These are phyloP conservation scores for Dasyornis broadbenti DNA, from an alignment of 2,113 vertebrate species.

Conservation along the genomic window DNA sequence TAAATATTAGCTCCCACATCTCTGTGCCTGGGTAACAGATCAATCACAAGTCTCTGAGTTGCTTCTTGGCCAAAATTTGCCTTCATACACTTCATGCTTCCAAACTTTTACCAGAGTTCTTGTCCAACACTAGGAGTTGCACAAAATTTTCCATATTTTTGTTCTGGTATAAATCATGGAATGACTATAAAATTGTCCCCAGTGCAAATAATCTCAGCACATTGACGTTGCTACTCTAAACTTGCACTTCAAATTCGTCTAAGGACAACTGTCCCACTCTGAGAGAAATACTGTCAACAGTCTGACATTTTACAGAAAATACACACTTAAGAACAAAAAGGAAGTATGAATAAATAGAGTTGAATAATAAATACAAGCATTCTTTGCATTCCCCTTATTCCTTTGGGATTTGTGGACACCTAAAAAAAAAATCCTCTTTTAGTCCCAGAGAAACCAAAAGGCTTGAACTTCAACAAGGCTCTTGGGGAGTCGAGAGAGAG, in stretches of 20 bases:
- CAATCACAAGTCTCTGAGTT: background rate
- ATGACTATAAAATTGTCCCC: background rate
- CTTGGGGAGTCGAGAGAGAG: background rate
- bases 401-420: background rate
- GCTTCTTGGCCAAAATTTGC: background rate
- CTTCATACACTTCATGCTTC: background rate
- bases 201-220: background rate
- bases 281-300: background rate
- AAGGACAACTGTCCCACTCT: background rate
- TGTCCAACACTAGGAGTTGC: fast-evolving
- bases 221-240: background rate
- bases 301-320: background rate
- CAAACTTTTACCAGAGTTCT: background rate
- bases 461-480: background rate
- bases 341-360: background rate
- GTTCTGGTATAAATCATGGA: fast-evolving
- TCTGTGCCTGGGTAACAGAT: fast-evolving
- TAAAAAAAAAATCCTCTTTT: background rate
- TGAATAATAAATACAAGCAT: background rate
- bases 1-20: background rate
- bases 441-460: background rate
- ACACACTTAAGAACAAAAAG: background rate
- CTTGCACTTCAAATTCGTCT: background rate
- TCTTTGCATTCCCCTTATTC: background rate
- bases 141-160: background rate